Conservation (phyloP, 1,140 invertebrate species). For the Phenacoccus solenopsis region DNA sequence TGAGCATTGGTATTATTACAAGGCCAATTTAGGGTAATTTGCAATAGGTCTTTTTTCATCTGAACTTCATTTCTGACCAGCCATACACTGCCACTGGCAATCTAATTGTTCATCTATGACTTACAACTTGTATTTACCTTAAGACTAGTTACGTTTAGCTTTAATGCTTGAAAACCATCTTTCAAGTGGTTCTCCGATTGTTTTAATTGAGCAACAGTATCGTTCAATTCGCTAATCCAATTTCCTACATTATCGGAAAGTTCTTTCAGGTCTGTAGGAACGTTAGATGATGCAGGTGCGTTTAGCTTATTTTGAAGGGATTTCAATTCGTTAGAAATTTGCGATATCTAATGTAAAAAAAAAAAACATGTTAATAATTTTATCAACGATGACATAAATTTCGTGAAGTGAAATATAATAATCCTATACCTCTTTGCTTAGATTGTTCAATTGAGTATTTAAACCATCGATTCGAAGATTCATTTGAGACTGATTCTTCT, state of each 20-base stretch:
- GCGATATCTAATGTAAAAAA: background rate
- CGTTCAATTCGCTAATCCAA: background rate
- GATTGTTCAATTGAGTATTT: slow-evolving; percentile 36
- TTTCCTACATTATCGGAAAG: too few relatives aligned
- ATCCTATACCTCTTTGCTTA: slow-evolving; percentile 37
- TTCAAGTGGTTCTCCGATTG: background rate
- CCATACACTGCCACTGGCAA: too few relatives aligned
- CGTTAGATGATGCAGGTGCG: background rate
- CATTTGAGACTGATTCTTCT: slow-evolving; percentile 45
- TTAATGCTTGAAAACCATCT: background rate
- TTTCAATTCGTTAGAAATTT: background rate
- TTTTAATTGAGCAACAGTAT: background rate
- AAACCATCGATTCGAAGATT: slow-evolving; percentile 38
- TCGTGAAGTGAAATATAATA: too few relatives aligned
- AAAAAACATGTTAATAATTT: background rate
- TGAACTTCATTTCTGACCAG: too few relatives aligned
- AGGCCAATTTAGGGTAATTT: too few relatives aligned
- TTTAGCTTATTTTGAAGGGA: background rate
- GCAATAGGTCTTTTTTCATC: too few relatives aligned
- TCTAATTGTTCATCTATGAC: too few relatives aligned
- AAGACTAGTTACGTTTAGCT: background rate
- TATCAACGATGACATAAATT: too few relatives aligned
- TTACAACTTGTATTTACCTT: background rate
- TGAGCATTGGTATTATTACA: too few relatives aligned
- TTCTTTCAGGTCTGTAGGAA: background rate